Conservation (phyloP, 1,140 invertebrate genomes). For the Zaprionus lachaisei region DNA sequence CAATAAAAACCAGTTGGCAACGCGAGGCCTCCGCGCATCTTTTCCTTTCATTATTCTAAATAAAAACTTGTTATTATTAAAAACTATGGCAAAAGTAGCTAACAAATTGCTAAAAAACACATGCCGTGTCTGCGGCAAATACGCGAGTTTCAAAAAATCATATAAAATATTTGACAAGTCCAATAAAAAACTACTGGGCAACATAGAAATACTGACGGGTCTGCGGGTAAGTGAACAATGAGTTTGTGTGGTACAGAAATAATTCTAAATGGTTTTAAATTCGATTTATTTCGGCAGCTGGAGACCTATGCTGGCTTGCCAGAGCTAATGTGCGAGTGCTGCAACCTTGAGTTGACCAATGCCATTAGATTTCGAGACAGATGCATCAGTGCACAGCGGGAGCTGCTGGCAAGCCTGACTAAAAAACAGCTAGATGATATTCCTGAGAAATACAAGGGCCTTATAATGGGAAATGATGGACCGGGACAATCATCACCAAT, state of each 20-base stretch:
- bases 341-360: constrained; percentile 53
- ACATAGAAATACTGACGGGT: constrained; percentile 64
- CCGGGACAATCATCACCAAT: not conserved
- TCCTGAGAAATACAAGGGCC: constrained; percentile 22
- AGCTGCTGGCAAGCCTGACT: constrained; percentile 48
- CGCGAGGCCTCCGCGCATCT: constrained; percentile 55
- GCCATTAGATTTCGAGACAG: constrained; percentile 61
- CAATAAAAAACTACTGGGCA: constrained; percentile 59
- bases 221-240: constrained; percentile 51
- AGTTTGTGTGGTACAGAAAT: not conserved
- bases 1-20: constrained; percentile 52
- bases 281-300: constrained; percentile 31
- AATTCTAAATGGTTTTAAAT: not conserved
- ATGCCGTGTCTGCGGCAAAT: constrained; percentile 68
- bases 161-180: constrained; percentile 63
- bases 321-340: constrained; percentile 71
- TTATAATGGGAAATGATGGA: constrained; percentile 26
- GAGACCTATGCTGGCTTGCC: constrained; percentile 54
- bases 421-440: constrained; percentile 47
- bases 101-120: constrained; percentile 70
- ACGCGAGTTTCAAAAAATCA: constrained; percentile 66
- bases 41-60: constrained; percentile 49
- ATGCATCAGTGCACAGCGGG: constrained; percentile 62
- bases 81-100: constrained; percentile 58
- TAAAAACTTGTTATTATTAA: constrained; percentile 47